A percentile compares a stretch with the other conserved stretches of the same genome.
phyloP scores from a whole-genome alignment of 2,888 invertebrate genomes.

The Patella ulyssiponensis region DNA sequence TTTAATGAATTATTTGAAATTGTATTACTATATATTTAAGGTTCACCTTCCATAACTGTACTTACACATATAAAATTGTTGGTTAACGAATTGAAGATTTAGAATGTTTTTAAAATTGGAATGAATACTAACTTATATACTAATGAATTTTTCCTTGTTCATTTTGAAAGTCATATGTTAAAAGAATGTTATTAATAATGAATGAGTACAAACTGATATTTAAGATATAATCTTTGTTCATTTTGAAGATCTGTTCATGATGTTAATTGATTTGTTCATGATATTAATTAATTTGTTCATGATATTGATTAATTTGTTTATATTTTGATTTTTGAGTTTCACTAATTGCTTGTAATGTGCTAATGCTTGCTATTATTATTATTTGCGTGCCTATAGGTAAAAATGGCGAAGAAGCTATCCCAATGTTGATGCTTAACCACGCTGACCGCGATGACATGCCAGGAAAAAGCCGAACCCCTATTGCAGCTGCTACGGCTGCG shows the following conservation, averaged over 20 bases:
- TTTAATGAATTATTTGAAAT: too few species aligned
- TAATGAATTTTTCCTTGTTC: too few species aligned
- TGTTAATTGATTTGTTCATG: not conserved
- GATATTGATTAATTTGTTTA: slow-evolving; percentile 1
- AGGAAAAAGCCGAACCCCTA: slow-evolving; percentile 32
- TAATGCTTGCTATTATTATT: slow-evolving; percentile 10
- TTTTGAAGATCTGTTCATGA: slow-evolving; percentile 12
- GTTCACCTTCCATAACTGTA: too few species aligned
- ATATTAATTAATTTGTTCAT: slow-evolving; percentile 3
- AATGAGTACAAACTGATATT: not conserved
- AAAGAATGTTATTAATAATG: too few species aligned
- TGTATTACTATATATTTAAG: too few species aligned
- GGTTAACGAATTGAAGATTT: too few species aligned
- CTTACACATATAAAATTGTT: too few species aligned
- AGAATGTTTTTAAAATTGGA: too few species aligned
- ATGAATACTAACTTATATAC: too few species aligned
- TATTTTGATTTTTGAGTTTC: not conserved
- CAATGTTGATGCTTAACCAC: slow-evolving; percentile 70
- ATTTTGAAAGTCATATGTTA: too few species aligned
- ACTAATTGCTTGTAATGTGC: not conserved
- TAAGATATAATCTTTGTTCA: not conserved
- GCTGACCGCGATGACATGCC: slow-evolving; percentile 52
- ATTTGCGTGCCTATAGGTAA: slow-evolving; percentile 46
- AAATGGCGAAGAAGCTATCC: slow-evolving; percentile 69
- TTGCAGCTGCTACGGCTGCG: slow-evolving; percentile 32